Conservation (phyloP, 2,888 invertebrate genomes). For the Drosophila acutilabella region DNA sequence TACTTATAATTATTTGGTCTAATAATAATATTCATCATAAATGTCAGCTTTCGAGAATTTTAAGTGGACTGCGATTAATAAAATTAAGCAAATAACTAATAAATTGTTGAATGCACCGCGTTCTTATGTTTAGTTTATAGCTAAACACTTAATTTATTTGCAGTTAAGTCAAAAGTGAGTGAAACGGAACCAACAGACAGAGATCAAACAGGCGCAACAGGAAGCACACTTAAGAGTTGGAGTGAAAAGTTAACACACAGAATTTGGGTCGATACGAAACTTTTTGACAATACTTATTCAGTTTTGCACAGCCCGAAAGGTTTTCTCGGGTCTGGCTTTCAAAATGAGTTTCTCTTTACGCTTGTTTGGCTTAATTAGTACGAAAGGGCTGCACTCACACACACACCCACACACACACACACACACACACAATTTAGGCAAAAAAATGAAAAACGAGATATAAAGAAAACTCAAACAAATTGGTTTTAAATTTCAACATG, state of each 20-base stretch:
- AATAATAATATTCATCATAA: not conserved
- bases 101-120: conserved; percentile 15
- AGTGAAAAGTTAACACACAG: conserved; percentile 29
- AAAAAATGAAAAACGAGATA: conserved; percentile 9
- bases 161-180: conserved; percentile 44
- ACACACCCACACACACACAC: too few relatives aligned
- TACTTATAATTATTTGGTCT: too few relatives aligned
- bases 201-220: conserved; percentile 60
- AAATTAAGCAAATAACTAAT: conserved; percentile 65
- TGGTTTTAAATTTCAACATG: conserved; percentile 69
- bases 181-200: conserved; percentile 53
- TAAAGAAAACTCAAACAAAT: conserved; percentile 52
- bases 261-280: conserved; percentile 44
- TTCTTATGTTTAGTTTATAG: conserved; percentile 20
- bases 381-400: conserved; percentile 50
- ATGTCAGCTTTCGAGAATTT: not conserved
- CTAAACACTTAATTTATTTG: conserved; percentile 62
- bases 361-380: conserved; percentile 64
- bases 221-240: conserved; percentile 40
- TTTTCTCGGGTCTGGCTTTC: conserved; percentile 21
- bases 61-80: conserved; percentile 20
- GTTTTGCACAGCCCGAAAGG: conserved; percentile 17
- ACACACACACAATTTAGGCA: conserved; percentile 20
- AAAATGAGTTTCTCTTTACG: conserved; percentile 24
- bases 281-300: conserved; percentile 49